A percentile compares a stretch with the other conserved stretches of the same genome.
Evolutionary conservation across 1,140 invertebrate genomes (phyloP).

Genomic region (Leptopilina boulardi): DNA sequence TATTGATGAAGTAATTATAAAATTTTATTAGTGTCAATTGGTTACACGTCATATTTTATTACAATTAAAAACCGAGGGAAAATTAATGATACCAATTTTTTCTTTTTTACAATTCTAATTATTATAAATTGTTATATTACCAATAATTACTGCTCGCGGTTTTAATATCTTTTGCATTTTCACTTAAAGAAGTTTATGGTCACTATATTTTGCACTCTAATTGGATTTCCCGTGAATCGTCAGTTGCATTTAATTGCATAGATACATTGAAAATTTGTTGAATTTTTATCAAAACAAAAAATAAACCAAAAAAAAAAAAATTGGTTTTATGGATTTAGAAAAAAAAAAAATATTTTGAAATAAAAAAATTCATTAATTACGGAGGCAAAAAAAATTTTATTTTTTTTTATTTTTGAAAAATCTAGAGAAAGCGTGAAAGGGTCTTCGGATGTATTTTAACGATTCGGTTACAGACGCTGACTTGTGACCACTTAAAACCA

Average conservation of each 20-base stretch:
- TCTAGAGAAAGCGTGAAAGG: constrained; percentile 45
- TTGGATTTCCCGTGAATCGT: not conserved
- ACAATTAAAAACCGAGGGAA: not conserved
- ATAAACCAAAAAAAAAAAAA: too few species aligned
- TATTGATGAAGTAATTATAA: not conserved
- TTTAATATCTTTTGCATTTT: constrained; percentile 17
- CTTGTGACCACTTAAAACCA: constrained; percentile 15
- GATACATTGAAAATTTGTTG: too few species aligned
- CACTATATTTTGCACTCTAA: not conserved
- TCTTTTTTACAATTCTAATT: not conserved
- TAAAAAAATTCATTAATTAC: not conserved
- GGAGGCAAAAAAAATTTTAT: not conserved
- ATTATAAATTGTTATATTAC: constrained; percentile 8
- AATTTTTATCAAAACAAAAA: too few species aligned
- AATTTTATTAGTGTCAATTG: not conserved
- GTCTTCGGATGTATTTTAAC: not conserved
- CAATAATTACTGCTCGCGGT: not conserved
- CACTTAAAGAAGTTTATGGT: not conserved
- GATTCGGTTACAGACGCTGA: not conserved
- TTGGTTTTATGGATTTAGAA: too few species aligned
- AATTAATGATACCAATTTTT: not conserved
- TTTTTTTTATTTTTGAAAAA: too few species aligned
- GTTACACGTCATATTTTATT: constrained; percentile 6
- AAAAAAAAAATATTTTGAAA: not conserved
- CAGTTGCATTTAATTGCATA: not conserved